These are phyloP conservation scores for Sturnira hondurensis DNA, from an alignment of 2,113 vertebrate species.

Conservation along the genomic window DNA sequence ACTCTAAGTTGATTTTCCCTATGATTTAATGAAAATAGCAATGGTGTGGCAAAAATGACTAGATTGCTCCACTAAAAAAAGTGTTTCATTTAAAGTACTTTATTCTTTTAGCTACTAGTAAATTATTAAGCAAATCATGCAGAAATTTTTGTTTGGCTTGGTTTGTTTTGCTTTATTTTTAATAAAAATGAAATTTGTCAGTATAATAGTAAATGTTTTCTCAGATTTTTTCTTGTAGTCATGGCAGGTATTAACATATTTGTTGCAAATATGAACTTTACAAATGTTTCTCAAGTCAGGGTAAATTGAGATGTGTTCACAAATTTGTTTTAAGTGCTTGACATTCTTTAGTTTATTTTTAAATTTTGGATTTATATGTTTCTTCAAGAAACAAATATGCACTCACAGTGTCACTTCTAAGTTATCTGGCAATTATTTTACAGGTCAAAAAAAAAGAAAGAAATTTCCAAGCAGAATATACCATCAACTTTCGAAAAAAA, in stretches of 20 bases:
- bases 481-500: constrained; percentile 55
- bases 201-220: not conserved
- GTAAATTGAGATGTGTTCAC: not conserved
- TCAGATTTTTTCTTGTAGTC: not conserved
- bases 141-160: constrained; percentile 15
- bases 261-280: not conserved
- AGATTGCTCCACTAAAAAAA: not conserved
- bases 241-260: not conserved
- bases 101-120: not conserved
- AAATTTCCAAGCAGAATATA: constrained; percentile 72
- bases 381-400: constrained; percentile 58
- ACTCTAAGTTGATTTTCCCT: constrained; percentile 3
- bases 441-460: constrained; percentile 29
- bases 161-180: not conserved
- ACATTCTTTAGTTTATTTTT: not conserved
- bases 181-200: not conserved
- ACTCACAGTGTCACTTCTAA: constrained; percentile 64
- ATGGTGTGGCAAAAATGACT: not conserved
- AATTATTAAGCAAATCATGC: not conserved
- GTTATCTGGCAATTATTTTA: constrained; percentile 72
- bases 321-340: constrained; percentile 4
- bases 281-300: not conserved
- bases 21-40: constrained; percentile 40
- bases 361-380: constrained; percentile 48
- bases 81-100: not conserved